phyloP scores from a whole-genome alignment of 2,797 vertebrate species.

The Moxostoma hubbsi region DNA sequence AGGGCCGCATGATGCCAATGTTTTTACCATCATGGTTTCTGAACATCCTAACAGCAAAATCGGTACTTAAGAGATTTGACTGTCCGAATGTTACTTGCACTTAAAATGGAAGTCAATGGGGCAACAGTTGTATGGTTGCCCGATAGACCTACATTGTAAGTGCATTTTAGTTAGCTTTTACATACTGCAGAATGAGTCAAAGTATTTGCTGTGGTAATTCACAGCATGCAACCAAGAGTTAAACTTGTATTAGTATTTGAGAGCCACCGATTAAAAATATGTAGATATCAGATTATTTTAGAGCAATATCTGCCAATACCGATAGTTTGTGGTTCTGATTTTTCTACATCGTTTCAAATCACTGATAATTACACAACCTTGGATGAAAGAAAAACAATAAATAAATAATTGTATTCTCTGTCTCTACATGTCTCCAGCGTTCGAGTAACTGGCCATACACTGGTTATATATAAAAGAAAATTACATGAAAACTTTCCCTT shows the following conservation, averaged over 20 bases:
- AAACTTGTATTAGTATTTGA: neutral
- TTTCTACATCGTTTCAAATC: no score
- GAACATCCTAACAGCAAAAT: conserved; percentile 57
- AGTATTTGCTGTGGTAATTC: neutral
- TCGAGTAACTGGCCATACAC: no score
- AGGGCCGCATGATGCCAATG: neutral
- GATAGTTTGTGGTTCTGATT: no score
- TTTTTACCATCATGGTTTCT: conserved; percentile 15
- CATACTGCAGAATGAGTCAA: neutral
- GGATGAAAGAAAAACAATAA: no score
- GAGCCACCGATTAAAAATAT: no score
- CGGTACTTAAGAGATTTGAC: conserved; percentile 58
- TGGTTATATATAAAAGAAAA: no score
- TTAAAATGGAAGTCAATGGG: conserved; percentile 3
- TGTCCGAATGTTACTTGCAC: conserved; percentile 68
- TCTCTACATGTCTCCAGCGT: no score
- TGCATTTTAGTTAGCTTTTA: neutral
- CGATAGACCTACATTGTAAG: neutral
- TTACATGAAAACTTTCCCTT: no score
- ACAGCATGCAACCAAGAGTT: neutral
- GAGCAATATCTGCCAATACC: no score
- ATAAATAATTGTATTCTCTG: no score
- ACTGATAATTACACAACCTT: no score
- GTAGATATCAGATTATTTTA: no score
- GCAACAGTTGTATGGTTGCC: neutral